phyloP scores from a whole-genome alignment of 2,888 invertebrate species.

The Lasius platythorax region DNA sequence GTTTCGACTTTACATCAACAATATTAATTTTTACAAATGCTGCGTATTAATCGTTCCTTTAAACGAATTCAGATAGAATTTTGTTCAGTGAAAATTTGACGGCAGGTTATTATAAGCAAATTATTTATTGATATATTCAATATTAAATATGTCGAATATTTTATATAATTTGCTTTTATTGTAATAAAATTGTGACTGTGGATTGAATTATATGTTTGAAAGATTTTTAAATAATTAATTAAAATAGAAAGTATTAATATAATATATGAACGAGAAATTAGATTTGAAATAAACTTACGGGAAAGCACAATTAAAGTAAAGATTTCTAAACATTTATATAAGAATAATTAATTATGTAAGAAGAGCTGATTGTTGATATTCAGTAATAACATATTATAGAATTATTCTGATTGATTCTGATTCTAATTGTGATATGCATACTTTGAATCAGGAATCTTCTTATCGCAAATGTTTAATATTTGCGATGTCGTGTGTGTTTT shows the following conservation, averaged over 20 bases:
- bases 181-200: too few relatives aligned
- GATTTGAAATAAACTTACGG: neutral
- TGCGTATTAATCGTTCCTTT: neutral
- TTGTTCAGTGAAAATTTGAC: neutral
- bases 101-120: neutral
- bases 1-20: neutral
- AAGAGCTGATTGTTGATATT: neutral
- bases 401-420: neutral
- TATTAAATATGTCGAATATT: conserved; percentile 1
- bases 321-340: neutral
- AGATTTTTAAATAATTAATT: neutral
- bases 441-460: neutral
- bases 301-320: neutral
- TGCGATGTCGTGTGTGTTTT: neutral
- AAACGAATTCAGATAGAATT: neutral
- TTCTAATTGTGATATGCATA: neutral
- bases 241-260: neutral
- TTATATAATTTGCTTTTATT: neutral
- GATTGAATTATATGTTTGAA: neutral
- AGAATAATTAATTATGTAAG: neutral
- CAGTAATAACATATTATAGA: neutral
- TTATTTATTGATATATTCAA: neutral
- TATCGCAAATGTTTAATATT: neutral
- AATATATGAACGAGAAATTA: neutral
- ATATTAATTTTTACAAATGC: neutral